Percentiles rank a stretch among this genome's conserved stretches.
Conservation (phyloP, 2,113 vertebrate species). For the Saccopteryx bilineata region DNA sequence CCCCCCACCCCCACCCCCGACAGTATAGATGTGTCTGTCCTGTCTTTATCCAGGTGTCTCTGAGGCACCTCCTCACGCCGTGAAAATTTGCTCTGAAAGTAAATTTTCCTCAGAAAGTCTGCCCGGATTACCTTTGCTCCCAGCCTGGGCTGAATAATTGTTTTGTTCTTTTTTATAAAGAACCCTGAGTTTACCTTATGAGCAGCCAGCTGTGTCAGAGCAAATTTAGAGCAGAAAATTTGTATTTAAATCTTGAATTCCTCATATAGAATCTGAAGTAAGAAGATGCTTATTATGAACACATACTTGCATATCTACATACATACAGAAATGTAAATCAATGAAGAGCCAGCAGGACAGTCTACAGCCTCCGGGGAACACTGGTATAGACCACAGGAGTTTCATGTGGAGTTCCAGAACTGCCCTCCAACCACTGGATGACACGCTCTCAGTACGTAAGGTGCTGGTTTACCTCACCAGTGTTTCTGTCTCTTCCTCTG, state of each 20-base stretch:
- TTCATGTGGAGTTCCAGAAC: accelerated
- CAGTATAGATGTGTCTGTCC: background rate
- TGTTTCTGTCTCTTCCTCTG: background rate
- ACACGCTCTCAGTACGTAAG: background rate
- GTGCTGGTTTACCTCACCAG: background rate
- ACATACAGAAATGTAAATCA: background rate
- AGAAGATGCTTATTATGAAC: background rate
- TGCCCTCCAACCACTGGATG: background rate
- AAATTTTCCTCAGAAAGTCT: background rate
- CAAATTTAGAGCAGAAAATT: background rate
- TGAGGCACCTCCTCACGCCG: background rate
- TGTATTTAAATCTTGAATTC: background rate
- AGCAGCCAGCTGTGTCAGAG: background rate
- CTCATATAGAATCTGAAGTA: background rate
- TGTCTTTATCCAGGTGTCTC: background rate
- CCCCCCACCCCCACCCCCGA: no score
- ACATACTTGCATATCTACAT: background rate
- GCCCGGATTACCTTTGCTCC: background rate
- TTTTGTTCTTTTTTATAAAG: background rate
- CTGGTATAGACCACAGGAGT: background rate
- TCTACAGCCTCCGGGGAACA: background rate
- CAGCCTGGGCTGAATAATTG: background rate
- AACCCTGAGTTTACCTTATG: background rate
- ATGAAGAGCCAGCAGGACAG: background rate
- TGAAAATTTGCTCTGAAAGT: background rate